Evolutionary conservation across 2,113 vertebrate species (phyloP).

Genomic region (Hassar affinis): DNA sequence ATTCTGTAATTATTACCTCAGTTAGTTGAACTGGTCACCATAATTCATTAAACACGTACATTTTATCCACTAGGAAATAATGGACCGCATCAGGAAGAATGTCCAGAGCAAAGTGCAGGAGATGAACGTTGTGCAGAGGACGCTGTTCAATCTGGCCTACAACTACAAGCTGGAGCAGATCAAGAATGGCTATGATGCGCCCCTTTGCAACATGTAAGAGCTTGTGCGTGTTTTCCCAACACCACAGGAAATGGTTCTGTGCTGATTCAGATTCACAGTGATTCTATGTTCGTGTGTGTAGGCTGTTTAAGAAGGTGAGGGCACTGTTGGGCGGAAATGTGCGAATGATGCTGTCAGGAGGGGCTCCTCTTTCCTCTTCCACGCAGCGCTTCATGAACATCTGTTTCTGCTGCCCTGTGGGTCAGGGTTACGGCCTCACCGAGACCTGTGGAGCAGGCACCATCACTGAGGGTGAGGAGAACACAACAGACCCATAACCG

Average conservation of each 20-base stretch:
- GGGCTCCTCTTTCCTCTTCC: slow-evolving; percentile 86
- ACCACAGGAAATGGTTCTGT: background rate
- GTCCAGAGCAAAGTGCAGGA: slow-evolving; percentile 99
- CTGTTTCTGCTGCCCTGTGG: slow-evolving; percentile 96
- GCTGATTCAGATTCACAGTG: background rate
- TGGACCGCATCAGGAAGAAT: slow-evolving; percentile 98
- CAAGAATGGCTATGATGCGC: slow-evolving; percentile 92
- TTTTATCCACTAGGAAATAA: slow-evolving; percentile 83
- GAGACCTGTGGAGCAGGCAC: slow-evolving; percentile 96
- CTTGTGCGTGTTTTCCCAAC: background rate
- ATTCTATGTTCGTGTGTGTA: slow-evolving; percentile 53
- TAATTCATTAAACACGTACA: background rate
- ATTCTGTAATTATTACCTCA: background rate
- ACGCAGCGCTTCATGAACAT: slow-evolving; percentile 98
- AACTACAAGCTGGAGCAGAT: slow-evolving; percentile 95
- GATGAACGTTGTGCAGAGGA: slow-evolving; percentile 91
- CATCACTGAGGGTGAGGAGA: slow-evolving; percentile 86
- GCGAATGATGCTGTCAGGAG: slow-evolving; percentile 94
- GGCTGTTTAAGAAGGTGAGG: slow-evolving; percentile 91
- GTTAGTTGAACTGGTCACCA: background rate
- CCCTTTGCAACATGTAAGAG: slow-evolving; percentile 91
- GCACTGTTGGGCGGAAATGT: slow-evolving; percentile 87
- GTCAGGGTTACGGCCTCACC: slow-evolving; percentile 94
- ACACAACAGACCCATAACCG: background rate
- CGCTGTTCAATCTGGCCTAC: slow-evolving; percentile 92